A percentile compares a stretch with the other conserved stretches of the same genome.
Conservation (phyloP, 2,888 invertebrate species). For the Seladonia tumulorum region DNA sequence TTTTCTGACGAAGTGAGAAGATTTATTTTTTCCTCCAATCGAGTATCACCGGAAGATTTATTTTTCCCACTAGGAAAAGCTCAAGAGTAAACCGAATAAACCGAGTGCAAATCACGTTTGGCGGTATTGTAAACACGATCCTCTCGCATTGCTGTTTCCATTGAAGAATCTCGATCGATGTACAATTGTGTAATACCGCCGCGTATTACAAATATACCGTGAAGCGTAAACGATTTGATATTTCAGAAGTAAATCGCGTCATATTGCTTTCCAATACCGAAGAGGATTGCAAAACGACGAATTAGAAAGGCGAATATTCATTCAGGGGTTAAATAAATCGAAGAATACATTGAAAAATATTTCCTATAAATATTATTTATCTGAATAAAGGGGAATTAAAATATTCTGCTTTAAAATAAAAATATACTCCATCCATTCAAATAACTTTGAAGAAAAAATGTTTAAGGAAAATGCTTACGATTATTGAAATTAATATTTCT, state of each 20-base stretch:
- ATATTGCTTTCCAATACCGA: too few species aligned
- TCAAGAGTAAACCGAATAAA: not conserved
- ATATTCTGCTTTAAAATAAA: too few species aligned
- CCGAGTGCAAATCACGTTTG: not conserved
- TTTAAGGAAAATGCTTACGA: too few species aligned
- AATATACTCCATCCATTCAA: too few species aligned
- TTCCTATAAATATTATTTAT: too few species aligned
- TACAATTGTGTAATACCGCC: not conserved
- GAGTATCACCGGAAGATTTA: not conserved
- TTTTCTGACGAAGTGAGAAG: not conserved
- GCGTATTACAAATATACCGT: not conserved
- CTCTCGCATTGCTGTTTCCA: not conserved
- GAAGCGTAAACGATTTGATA: not conserved
- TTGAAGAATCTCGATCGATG: not conserved
- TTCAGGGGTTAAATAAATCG: too few species aligned
- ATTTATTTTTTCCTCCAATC: not conserved
- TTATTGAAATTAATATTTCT: too few species aligned
- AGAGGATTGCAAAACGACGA: too few species aligned
- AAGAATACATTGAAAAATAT: too few species aligned
- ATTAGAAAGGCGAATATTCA: too few species aligned
- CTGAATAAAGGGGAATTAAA: too few species aligned
- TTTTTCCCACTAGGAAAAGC: not conserved
- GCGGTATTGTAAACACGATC: not conserved
- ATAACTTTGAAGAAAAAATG: too few species aligned
- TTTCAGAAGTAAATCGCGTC: not conserved